phyloP scores from a whole-genome alignment of 2,888 invertebrate species.

The Eristalis tenax region DNA sequence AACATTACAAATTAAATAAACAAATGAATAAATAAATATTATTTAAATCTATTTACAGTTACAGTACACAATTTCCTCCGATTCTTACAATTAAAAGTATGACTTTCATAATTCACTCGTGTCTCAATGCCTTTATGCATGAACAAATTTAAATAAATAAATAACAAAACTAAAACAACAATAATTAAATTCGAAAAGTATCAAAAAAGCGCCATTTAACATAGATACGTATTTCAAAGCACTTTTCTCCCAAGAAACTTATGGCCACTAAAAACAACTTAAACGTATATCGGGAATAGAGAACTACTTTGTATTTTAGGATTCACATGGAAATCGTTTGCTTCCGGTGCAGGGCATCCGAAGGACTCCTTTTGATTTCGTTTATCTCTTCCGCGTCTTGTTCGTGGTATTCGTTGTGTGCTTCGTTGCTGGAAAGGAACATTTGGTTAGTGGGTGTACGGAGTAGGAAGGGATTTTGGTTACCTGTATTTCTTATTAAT shows the following conservation, averaged over 20 bases:
- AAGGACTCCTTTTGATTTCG: constrained; percentile 45
- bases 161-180: constrained; percentile 61
- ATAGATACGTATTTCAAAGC: constrained; percentile 46
- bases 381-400: constrained; percentile 76
- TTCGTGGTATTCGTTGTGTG: constrained; percentile 77
- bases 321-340: constrained; percentile 48
- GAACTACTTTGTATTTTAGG: not conserved
- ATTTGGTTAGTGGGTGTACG: not conserved
- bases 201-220: not conserved
- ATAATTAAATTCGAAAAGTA: constrained; percentile 66
- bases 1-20: constrained; percentile 6
- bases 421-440: constrained; percentile 53
- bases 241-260: constrained; percentile 24
- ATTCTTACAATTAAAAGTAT: constrained; percentile 73
- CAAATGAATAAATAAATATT: constrained; percentile 15
- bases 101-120: constrained; percentile 79
- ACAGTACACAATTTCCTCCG: constrained; percentile 22
- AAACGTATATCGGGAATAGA: not conserved
- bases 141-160: constrained; percentile 56
- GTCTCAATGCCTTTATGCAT: constrained; percentile 67
- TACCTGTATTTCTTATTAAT: constrained; percentile 78
- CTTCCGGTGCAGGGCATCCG: constrained; percentile 4
- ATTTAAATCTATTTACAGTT: constrained; percentile 56
- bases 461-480: not conserved
- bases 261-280: constrained; percentile 68